Evolutionary conservation across 2,888 invertebrate species (phyloP).

Genomic region (Muschampia plurimacula): DNA sequence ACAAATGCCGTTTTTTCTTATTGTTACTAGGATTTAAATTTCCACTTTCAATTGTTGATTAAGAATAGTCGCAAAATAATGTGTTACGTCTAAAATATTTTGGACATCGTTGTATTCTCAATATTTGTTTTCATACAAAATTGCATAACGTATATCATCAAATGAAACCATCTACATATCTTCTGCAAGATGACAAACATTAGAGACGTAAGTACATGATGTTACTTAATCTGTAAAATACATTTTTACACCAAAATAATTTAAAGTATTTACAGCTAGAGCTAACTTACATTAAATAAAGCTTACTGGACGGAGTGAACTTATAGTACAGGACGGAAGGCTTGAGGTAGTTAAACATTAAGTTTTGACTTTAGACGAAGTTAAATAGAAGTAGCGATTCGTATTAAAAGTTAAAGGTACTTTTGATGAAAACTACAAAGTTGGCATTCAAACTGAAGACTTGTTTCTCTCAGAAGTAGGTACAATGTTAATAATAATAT

Average conservation of each 20-base stretch:
- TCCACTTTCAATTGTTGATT: too few relatives aligned
- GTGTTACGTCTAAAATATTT: background rate
- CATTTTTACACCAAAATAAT: constrained; percentile 33
- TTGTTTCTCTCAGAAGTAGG: background rate
- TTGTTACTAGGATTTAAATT: too few relatives aligned
- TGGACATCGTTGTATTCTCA: background rate
- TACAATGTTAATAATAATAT: background rate
- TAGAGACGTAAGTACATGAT: background rate
- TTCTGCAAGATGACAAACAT: background rate
- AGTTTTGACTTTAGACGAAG: constrained; percentile 21
- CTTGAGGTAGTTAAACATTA: constrained; percentile 67
- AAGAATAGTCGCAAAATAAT: too few relatives aligned
- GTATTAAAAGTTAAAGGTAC: background rate
- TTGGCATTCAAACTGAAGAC: background rate
- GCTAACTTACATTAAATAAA: constrained; percentile 68
- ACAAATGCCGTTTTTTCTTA: too few relatives aligned
- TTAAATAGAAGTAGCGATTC: background rate
- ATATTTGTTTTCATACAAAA: background rate
- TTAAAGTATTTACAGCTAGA: constrained; percentile 55
- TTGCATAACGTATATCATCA: background rate
- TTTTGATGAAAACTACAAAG: background rate
- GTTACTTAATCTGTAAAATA: background rate
- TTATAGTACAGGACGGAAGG: constrained; percentile 50
- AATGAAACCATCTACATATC: background rate
- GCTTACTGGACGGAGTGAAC: constrained; percentile 68